Conservation (phyloP, 2,113 vertebrate species). For the Percina caprodes region DNA sequence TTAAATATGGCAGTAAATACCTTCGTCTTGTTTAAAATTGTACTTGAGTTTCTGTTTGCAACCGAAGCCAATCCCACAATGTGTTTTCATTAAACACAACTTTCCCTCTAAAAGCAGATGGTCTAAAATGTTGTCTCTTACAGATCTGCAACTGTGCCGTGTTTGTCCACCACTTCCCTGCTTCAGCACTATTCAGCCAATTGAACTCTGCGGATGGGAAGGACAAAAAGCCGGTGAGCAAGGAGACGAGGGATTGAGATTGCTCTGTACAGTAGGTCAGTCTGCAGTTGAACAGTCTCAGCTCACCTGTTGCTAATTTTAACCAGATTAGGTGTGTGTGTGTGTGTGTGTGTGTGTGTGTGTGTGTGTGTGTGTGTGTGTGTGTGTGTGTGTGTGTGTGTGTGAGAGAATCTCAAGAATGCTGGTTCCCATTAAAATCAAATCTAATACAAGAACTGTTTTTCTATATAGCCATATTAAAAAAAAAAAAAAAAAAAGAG, state of each 20-base stretch:
- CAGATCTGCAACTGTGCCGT: constrained; percentile 20
- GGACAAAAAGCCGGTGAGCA: background rate
- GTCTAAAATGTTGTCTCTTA: background rate
- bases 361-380: background rate
- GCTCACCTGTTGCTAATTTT: constrained; percentile 68
- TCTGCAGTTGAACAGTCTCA: constrained; percentile 45
- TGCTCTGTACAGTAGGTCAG: constrained; percentile 64
- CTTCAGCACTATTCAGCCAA: constrained; percentile 12
- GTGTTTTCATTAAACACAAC: background rate
- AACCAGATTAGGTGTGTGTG: constrained; percentile 63
- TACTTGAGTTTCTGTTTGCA: background rate
- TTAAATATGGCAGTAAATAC: background rate
- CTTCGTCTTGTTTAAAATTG: background rate
- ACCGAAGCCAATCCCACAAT: background rate
- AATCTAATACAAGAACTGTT: background rate
- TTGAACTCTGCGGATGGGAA: background rate
- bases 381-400: constrained; percentile 6
- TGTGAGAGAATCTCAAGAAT: background rate
- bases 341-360: constrained; percentile 14
- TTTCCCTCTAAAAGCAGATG: background rate
- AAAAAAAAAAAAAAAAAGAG: background rate
- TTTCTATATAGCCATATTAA: background rate
- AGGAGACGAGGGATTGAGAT: constrained; percentile 64
- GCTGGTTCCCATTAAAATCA: background rate
- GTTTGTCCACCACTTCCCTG: background rate